Percentiles rank a stretch among this genome's conserved stretches.
These are phyloP conservation scores for Burhinus oedicnemus DNA, from an alignment of 2,113 vertebrate genomes.

Conservation along the genomic window DNA sequence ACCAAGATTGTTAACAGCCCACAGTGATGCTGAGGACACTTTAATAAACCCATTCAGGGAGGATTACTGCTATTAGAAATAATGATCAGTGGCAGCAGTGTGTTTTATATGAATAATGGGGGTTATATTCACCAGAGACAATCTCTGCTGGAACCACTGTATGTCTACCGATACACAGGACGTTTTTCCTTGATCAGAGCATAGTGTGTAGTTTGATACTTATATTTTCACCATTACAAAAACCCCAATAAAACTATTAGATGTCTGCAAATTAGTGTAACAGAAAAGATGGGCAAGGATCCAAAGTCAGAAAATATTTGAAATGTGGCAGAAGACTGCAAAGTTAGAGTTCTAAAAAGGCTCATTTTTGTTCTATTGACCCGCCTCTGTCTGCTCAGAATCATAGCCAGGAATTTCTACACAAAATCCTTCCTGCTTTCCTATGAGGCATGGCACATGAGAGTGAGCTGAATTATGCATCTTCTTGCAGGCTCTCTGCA, in stretches of 20 bases:
- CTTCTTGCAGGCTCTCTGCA: not conserved
- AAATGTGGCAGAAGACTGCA: not conserved
- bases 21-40: not conserved
- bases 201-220: not conserved
- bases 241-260: not conserved
- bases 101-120: not conserved
- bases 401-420: not conserved
- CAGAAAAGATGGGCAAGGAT: not conserved
- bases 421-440: not conserved
- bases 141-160: not conserved
- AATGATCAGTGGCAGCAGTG: slow-evolving; percentile 6
- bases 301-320: not conserved
- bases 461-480: not conserved
- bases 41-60: slow-evolving; percentile 29
- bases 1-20: slow-evolving; percentile 12
- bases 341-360: not conserved
- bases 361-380: not conserved
- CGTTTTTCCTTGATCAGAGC: not conserved
- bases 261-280: not conserved
- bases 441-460: not conserved
- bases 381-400: not conserved
- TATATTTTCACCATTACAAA: not conserved
- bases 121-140: not conserved
- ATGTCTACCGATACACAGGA: not conserved
- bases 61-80: slow-evolving; percentile 16